These are phyloP conservation scores for Dermatemys mawii DNA, from an alignment of 2,113 vertebrate genomes.

Conservation along the genomic window DNA sequence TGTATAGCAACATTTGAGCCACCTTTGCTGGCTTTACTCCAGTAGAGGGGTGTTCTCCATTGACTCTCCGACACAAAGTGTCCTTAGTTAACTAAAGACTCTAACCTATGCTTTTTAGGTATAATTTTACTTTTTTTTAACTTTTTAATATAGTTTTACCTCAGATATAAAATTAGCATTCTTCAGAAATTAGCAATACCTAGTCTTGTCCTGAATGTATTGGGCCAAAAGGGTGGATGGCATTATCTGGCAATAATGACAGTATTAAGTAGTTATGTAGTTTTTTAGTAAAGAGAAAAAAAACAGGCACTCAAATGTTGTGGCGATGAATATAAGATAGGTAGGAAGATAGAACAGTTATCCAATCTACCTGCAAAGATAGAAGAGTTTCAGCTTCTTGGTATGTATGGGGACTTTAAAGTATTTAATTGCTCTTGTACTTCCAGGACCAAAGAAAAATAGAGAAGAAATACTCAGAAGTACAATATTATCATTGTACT, in stretches of 20 bases:
- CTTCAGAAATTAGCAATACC: not conserved
- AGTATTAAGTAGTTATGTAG: not conserved
- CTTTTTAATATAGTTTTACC: not conserved
- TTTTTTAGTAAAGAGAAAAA: not conserved
- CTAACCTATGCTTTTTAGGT: not conserved
- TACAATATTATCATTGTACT: not conserved
- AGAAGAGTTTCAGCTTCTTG: not conserved
- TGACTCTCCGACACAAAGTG: not conserved
- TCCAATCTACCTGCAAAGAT: not conserved
- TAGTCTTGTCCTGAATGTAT: not conserved
- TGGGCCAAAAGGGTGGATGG: not conserved
- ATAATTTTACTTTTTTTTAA: not conserved
- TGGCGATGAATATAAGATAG: not conserved
- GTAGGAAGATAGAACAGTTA: not conserved
- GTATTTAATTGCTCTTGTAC: not conserved
- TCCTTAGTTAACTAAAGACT: not conserved
- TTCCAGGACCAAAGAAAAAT: not conserved
- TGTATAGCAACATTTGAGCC: not conserved
- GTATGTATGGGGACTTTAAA: not conserved
- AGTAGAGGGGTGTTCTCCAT: not conserved
- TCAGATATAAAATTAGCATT: fast-evolving
- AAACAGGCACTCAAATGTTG: not conserved
- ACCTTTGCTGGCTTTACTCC: not conserved
- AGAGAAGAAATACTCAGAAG: not conserved
- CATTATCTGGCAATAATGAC: not conserved